Percentiles rank a stretch among this genome's conserved stretches.
Conservation (phyloP, 2,113 vertebrate genomes). For the Microcebus jonahi region DNA sequence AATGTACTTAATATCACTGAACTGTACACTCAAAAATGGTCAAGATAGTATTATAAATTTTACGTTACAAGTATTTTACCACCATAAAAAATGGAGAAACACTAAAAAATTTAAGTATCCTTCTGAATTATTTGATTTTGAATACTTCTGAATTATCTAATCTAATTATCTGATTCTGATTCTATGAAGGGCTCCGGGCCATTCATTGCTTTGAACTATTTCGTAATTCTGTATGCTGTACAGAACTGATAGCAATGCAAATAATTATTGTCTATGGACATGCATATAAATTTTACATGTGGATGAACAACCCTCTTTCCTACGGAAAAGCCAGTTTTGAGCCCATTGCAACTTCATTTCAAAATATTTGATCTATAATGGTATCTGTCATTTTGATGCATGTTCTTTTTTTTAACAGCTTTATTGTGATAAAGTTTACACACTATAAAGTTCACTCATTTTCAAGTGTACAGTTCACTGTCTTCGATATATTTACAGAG, state of each 20-base stretch:
- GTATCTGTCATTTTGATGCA: background rate
- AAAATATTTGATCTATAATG: background rate
- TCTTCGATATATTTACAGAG: background rate
- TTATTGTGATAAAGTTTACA: background rate
- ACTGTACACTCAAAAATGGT: background rate
- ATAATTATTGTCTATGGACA: background rate
- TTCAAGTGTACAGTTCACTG: background rate
- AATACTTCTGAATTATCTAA: background rate
- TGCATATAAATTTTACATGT: background rate
- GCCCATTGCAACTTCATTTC: background rate
- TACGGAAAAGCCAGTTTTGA: background rate
- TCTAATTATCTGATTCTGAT: slow-evolving; percentile 3
- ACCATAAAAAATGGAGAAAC: background rate
- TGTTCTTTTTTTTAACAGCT: background rate
- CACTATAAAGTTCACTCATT: background rate
- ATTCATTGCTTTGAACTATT: background rate
- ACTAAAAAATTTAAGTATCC: background rate
- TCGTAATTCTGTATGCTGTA: background rate
- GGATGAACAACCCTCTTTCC: background rate
- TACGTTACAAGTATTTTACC: background rate
- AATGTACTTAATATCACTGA: background rate
- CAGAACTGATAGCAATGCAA: background rate
- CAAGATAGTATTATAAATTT: too few species aligned
- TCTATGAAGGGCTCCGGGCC: background rate
- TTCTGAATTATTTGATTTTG: background rate